These are phyloP conservation scores for Siniperca chuatsi DNA, from an alignment of 2,113 vertebrate genomes.

Conservation along the genomic window DNA sequence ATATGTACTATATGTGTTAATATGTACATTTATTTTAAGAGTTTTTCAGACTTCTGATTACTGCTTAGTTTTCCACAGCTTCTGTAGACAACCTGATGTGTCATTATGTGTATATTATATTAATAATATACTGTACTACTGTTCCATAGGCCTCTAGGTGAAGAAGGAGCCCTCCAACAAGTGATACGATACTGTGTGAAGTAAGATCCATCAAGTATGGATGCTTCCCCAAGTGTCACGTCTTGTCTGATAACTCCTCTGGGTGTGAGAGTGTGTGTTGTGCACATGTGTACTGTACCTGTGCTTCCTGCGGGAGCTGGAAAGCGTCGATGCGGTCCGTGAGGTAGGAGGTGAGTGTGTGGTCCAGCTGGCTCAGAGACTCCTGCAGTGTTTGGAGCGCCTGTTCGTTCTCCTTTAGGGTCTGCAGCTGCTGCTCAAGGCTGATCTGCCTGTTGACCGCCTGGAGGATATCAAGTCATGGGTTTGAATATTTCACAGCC, in stretches of 20 bases:
- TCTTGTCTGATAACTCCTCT: neutral
- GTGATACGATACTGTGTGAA: neutral
- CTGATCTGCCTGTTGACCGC: slow-evolving; percentile 90
- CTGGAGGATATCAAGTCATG: slow-evolving; percentile 70
- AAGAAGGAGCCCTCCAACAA: neutral
- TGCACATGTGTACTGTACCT: slow-evolving; percentile 82
- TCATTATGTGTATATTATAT: neutral
- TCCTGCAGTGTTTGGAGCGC: slow-evolving; percentile 91
- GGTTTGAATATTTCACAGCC: neutral
- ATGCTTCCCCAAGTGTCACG: neutral
- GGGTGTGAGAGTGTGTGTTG: neutral
- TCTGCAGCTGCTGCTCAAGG: slow-evolving; percentile 92
- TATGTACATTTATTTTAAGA: neutral
- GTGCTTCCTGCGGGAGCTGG: slow-evolving; percentile 94
- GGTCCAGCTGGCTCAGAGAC: slow-evolving; percentile 90
- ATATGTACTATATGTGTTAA: too few relatives aligned
- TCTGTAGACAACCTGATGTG: neutral
- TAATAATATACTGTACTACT: neutral
- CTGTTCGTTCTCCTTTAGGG: slow-evolving; percentile 89
- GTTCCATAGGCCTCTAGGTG: neutral
- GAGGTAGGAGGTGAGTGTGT: slow-evolving; percentile 93
- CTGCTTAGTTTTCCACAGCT: neutral
- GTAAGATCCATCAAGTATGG: neutral
- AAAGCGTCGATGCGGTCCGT: slow-evolving; percentile 96
- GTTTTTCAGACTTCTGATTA: neutral